A percentile compares a stretch with the other conserved stretches of the same genome.
phyloP scores from a whole-genome alignment of 2,113 vertebrate genomes.

The Macrotis lagotis region DNA sequence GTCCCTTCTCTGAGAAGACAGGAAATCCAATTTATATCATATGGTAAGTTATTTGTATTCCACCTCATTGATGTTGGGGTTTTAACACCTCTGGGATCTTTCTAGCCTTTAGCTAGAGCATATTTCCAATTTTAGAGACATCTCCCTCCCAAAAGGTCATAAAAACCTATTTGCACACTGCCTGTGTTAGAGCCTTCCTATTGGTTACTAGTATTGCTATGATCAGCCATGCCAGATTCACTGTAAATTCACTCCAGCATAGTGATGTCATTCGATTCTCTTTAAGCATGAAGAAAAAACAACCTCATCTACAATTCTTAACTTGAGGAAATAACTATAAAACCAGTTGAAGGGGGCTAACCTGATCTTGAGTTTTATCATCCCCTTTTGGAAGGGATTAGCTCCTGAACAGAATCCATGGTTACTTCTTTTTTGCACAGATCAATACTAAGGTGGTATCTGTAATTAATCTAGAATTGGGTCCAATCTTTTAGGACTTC shows the following conservation, averaged over 20 bases:
- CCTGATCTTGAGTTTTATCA: neutral
- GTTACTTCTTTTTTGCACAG: neutral
- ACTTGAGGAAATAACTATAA: neutral
- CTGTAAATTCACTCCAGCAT: no score
- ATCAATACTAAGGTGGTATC: neutral
- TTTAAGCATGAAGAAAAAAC: no score
- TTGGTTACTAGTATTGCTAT: no score
- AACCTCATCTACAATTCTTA: neutral
- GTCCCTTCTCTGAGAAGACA: no score
- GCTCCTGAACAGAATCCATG: no score
- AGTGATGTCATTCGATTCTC: no score
- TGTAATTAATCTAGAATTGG: neutral
- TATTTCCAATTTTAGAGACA: neutral
- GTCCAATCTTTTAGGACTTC: no score
- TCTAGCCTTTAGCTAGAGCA: neutral
- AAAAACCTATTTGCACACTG: no score
- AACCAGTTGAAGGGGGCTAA: neutral
- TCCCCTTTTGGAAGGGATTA: neutral
- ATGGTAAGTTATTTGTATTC: neutral
- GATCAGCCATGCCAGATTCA: no score
- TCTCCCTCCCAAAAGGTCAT: no score
- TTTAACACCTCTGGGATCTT: neutral
- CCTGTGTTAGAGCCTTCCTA: no score
- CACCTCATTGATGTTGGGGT: no score
- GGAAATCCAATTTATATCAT: neutral